phyloP scores from a whole-genome alignment of 2,113 vertebrate species.

The Rousettus leschenaultii region DNA sequence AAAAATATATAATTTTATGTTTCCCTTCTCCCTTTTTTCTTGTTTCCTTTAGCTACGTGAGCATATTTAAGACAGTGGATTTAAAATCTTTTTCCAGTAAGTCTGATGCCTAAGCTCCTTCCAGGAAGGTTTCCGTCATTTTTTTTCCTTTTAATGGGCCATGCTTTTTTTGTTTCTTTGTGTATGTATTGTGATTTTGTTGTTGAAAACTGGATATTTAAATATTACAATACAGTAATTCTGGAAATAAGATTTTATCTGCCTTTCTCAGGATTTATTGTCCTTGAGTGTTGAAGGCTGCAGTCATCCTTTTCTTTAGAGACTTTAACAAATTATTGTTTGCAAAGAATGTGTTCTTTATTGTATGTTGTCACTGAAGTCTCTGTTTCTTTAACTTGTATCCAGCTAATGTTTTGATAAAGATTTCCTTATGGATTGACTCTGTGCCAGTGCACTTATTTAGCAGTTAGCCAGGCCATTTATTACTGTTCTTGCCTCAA shows the following conservation, averaged over 20 bases:
- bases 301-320: background rate
- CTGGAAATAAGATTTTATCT: background rate
- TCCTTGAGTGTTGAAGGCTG: background rate
- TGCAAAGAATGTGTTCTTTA: background rate
- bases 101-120: background rate
- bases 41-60: background rate
- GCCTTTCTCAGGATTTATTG: background rate
- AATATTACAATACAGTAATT: background rate
- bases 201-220: background rate
- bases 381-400: background rate
- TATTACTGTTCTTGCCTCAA: background rate
- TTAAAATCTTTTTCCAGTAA: background rate
- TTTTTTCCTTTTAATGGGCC: background rate
- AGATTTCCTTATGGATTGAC: background rate
- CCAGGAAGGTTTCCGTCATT: background rate
- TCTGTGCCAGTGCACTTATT: background rate
- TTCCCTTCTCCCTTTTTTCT: background rate
- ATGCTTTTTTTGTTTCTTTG: background rate
- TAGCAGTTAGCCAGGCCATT: background rate
- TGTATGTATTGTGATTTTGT: background rate
- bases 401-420: background rate
- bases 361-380: background rate
- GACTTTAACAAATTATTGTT: background rate
- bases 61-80: background rate
- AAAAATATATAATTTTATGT: background rate